These are phyloP conservation scores for Mechanitis messenoides DNA, from an alignment of 2,888 invertebrate genomes.

Conservation along the genomic window DNA sequence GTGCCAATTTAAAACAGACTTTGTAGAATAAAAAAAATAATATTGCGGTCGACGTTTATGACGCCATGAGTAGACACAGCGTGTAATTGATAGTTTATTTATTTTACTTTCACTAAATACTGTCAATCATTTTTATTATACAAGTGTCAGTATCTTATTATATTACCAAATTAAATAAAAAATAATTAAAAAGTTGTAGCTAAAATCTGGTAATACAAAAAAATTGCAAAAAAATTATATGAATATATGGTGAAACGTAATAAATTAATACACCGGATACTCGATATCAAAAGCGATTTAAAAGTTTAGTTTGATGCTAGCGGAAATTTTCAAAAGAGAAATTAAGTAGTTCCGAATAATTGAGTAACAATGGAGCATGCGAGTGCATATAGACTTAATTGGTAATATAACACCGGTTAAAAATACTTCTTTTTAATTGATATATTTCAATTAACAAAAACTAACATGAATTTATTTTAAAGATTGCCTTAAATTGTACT, in stretches of 20 bases:
- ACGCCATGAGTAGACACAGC: constrained; percentile 12
- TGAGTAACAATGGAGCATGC: background rate
- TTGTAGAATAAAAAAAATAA: constrained; percentile 12
- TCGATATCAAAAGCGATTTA: constrained; percentile 19
- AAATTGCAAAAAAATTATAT: no score
- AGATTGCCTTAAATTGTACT: background rate
- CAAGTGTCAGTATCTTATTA: no score
- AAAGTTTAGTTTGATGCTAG: constrained; percentile 17
- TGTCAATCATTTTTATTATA: no score
- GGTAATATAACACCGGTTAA: background rate
- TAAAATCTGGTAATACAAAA: no score
- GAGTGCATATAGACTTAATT: constrained; percentile 4
- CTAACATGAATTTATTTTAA: background rate
- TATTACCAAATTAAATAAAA: no score
- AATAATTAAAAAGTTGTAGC: no score
- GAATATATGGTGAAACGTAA: constrained; percentile 1
- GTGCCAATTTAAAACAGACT: constrained; percentile 20
- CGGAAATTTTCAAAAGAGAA: background rate
- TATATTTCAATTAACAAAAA: background rate
- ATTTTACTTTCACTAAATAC: background rate
- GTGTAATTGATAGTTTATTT: constrained; percentile 13
- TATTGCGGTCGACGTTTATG: constrained; percentile 21
- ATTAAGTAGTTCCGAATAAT: constrained; percentile 2
- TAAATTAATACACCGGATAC: constrained; percentile 9
- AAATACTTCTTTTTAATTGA: background rate